phyloP scores from a whole-genome alignment of 1,140 invertebrate species.

The Portunus trituberculatus region DNA sequence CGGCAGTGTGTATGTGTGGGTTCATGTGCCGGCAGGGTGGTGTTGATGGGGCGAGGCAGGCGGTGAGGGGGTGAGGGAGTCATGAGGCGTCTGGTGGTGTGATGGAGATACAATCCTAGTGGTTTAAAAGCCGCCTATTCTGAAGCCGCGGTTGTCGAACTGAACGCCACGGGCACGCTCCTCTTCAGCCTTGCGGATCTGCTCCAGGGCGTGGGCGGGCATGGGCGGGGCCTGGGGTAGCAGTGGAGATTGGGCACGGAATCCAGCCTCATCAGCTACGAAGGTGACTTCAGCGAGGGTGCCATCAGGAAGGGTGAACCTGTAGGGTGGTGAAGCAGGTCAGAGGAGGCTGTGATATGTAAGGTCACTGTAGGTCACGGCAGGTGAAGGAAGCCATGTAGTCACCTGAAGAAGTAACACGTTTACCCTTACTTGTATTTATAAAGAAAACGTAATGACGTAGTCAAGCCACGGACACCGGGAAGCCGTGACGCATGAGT shows the following conservation, averaged over 20 bases:
- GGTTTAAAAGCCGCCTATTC: background rate
- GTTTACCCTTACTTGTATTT: too few relatives aligned
- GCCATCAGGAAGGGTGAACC: background rate
- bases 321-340: background rate
- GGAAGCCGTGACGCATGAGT: too few relatives aligned
- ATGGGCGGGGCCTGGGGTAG: background rate
- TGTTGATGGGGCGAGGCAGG: background rate
- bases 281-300: background rate
- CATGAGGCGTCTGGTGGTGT: background rate
- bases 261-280: background rate
- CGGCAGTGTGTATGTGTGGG: background rate
- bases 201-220: slow-evolving; percentile 15
- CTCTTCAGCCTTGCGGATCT: slow-evolving; percentile 11
- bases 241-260: background rate
- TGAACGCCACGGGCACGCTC: slow-evolving; percentile 12
- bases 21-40: background rate
- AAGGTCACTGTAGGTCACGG: too few relatives aligned
- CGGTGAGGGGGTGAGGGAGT: background rate
- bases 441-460: too few relatives aligned
- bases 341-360: background rate
- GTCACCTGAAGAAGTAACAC: too few relatives aligned
- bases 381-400: too few relatives aligned
- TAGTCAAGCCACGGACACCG: too few relatives aligned
- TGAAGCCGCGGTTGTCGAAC: slow-evolving; percentile 30
- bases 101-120: background rate